Evolutionary conservation across 92 coral and sea anemone species (phyloP), one percentile per base, ranked within the genome.

Genomic region (Hydrozoanthus gracilis): DNA sequence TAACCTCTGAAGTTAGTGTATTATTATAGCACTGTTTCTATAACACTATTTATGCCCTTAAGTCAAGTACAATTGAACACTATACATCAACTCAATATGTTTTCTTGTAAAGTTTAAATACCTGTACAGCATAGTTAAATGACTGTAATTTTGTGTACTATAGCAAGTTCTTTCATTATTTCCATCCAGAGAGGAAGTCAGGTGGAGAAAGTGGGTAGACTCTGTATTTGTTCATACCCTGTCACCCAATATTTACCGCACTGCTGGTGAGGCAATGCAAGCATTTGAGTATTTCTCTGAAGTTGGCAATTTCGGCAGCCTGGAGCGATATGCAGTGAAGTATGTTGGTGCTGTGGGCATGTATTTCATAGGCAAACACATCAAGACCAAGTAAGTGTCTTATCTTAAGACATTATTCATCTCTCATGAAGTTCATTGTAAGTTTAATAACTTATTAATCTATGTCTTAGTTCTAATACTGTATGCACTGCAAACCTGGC

Each of bases 191-290:
- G 95, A 95, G 77, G 98, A 96, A 86, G 93, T 98, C 9, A 92
- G 90, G 58, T 96, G 99, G 99, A 87, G 99, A 65, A 91, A 83
- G 60, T 96, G 99, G 99, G 98, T 96, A 14, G 99, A 96, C 83
- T 86, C 86, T 45, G 90, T 93, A 6, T 96, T 96, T 90, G 95
- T 96, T 48, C 99, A 96, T 76, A 96, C 95, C 4, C 71, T 96
- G 71, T 96, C 99, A 17, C 99, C 99, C n/a, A 96, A 96, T 52
- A 96, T 96, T 90, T 96, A 96, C 92, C 94, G 99, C 49, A 96
- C 98, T 12, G 79, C 96, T 75, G 88, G 92, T 0, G 99, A 96
- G 76, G 98, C 99, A 50, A 85, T 90, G 88, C 94, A 96, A 55
- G 99, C 99, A 61, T 96, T 95, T 77, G 96, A 96, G 73, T 95